Conservation (phyloP, 92 coral and sea anemone genomes). For the Zoanthus sansibaricus region DNA sequence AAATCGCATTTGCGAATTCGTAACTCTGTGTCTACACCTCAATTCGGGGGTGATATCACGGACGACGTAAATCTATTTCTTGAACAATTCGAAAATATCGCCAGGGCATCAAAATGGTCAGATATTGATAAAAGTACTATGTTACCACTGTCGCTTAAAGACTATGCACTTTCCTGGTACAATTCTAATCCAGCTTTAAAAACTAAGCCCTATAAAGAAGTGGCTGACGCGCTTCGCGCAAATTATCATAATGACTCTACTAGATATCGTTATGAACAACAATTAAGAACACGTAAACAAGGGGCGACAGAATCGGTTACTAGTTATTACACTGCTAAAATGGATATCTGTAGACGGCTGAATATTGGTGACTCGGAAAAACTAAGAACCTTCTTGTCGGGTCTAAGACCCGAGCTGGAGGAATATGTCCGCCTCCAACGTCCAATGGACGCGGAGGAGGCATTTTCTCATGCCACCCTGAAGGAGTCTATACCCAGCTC, state of each 20-base stretch:
- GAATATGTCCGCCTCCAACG: slow-evolving; percentile 10
- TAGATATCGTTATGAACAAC: not conserved
- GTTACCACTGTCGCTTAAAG: slow-evolving; percentile 11
- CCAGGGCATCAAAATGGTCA: slow-evolving; percentile 16
- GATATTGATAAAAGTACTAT: slow-evolving; percentile 21
- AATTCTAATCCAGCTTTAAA: not conserved
- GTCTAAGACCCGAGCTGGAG: not conserved
- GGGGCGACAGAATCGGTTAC: not conserved
- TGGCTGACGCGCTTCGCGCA: slow-evolving; percentile 6
- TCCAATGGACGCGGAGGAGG: not conserved
- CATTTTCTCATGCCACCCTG: not conserved
- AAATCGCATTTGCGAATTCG: slow-evolving; percentile 27
- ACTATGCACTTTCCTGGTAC: slow-evolving; percentile 16
- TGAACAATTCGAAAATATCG: slow-evolving; percentile 9
- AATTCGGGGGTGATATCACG: slow-evolving; percentile 23
- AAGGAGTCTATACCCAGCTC: not conserved
- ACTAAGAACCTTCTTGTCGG: not conserved
- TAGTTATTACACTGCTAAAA: not conserved
- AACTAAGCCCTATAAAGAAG: not conserved
- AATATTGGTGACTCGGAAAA: slow-evolving; percentile 2
- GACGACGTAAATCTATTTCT: slow-evolving; percentile 24
- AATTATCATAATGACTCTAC: slow-evolving; percentile 1
- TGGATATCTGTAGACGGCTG: not conserved
- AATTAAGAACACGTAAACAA: not conserved
- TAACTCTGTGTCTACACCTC: slow-evolving; percentile 17